Base-by-base conservation (phyloP, 2,888 invertebrate genomes). In the Neuroscelio doddi region DNA sequence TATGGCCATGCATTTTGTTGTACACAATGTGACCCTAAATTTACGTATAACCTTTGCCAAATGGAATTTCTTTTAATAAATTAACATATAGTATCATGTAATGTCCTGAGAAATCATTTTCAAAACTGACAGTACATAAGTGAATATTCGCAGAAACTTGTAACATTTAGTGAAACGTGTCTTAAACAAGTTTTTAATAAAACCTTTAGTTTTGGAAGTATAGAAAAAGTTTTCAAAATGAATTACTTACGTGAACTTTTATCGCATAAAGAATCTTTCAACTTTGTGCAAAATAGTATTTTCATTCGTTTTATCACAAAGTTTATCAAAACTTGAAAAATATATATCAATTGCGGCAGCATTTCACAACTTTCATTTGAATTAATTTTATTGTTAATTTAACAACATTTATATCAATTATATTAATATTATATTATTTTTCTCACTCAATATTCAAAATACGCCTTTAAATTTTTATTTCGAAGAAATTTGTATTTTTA, bases 211-310 rank as follows among this genome's bases (percentile, higher is more conserved):
- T 32, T 32, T 32, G 3, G 12, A 32, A 12, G 12, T n/a, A n/a
- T n/a, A 32, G 12, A n/a, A 12, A 7, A 32, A 32, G 32, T 32
- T 32, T 12, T 12, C 2, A 12, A 7, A 32, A 32, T 10, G 12
- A 3, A 12, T 3, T 21, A 21, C 21, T 21, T 32, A 3, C 32
- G 3, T 10, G 12, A 32, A 32, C 32, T 32, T 32, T 32, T 7
- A 10, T 12, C 1, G 32, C 12, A 10, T 10, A 4, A 3, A 12
- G 12, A 32, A 10, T 32, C 10, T 32, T 1, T 1, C 4, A 32
- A 32, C 32, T 32, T 32, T 32, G 12, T 32, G 12, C 32, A 32
- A 32, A 32, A 32, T 32, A 32, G 12, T 32, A 1, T 10, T n/a
- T 32, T 32, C 12, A 12, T 32, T 12, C 12, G 32, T 12, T 32